Percentiles rank a stretch among this genome's conserved stretches.
Conservation (phyloP, 2,797 vertebrate genomes). For the Crenichthys baileyi region DNA sequence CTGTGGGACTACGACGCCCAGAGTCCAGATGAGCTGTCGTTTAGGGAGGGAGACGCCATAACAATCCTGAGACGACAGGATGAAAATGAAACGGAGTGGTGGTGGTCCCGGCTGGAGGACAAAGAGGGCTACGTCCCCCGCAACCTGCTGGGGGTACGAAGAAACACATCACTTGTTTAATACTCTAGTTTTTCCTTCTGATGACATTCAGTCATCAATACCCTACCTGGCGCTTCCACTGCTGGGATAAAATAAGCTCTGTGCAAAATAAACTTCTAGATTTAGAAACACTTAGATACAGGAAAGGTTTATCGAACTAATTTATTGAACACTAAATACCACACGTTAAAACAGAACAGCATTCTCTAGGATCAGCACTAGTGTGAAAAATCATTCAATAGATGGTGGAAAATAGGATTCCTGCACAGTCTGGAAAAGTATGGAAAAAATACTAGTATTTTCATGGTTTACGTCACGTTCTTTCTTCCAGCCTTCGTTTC, state of each 20-base stretch:
- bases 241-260: neutral
- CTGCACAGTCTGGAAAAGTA: too few species aligned
- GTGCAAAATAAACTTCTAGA: neutral
- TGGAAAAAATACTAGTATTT: too few species aligned
- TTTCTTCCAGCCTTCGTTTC: too few species aligned
- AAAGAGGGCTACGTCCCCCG: slow-evolving; percentile 96
- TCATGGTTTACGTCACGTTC: too few species aligned
- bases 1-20: slow-evolving; percentile 94
- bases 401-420: too few species aligned
- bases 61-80: slow-evolving; percentile 92
- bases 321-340: neutral
- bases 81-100: slow-evolving; percentile 95
- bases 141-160: slow-evolving; percentile 81
- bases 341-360: too few species aligned
- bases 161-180: neutral
- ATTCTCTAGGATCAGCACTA: too few species aligned
- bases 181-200: neutral
- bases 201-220: neutral
- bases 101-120: slow-evolving; percentile 95
- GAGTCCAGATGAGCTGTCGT: slow-evolving; percentile 90
- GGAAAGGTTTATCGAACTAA: neutral
- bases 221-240: too few species aligned
- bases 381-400: too few species aligned
- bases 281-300: neutral
- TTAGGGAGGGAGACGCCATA: slow-evolving; percentile 92